Percentiles rank a stretch among this genome's conserved stretches.
Evolutionary conservation across 2,888 invertebrate genomes (phyloP).

Genomic region (Pomacea canaliculata): DNA sequence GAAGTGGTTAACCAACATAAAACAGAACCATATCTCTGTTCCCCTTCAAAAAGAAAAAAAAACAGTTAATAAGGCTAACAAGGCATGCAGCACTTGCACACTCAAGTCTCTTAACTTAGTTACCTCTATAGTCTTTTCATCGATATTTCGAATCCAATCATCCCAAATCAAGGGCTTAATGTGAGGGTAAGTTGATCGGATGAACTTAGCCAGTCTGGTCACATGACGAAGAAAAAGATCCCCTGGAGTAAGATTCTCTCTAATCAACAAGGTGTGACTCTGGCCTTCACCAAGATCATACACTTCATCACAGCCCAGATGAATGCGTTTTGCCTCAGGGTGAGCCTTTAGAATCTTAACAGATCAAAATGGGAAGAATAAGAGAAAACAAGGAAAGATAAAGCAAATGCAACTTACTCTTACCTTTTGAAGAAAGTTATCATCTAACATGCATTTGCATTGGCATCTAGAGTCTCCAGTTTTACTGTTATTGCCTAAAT

Average conservation of each 20-base stretch:
- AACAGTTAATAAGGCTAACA: no score
- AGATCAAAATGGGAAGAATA: not conserved
- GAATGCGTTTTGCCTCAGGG: conserved; percentile 75
- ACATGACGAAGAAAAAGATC: conserved; percentile 72
- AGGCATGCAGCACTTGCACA: no score
- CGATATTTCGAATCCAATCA: conserved; percentile 80
- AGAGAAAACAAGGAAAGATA: no score
- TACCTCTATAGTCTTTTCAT: conserved; percentile 70
- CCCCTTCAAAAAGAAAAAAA: no score
- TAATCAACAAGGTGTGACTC: conserved; percentile 51
- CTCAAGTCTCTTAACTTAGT: not conserved
- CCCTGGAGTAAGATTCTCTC: conserved; percentile 45
- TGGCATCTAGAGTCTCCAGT: no score
- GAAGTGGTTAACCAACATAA: no score
- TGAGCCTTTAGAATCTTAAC: conserved; percentile 75
- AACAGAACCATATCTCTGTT: no score
- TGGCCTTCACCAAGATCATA: conserved; percentile 39
- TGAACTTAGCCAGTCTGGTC: conserved; percentile 51
- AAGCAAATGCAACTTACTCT: no score
- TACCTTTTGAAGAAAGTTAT: no score
- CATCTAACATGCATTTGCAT: no score
- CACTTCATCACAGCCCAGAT: conserved; percentile 84
- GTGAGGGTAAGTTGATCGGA: conserved; percentile 64
- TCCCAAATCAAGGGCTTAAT: conserved; percentile 82
- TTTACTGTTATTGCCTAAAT: no score